phyloP scores from a whole-genome alignment of 1,140 invertebrate species.

The Listronotus bonariensis region DNA sequence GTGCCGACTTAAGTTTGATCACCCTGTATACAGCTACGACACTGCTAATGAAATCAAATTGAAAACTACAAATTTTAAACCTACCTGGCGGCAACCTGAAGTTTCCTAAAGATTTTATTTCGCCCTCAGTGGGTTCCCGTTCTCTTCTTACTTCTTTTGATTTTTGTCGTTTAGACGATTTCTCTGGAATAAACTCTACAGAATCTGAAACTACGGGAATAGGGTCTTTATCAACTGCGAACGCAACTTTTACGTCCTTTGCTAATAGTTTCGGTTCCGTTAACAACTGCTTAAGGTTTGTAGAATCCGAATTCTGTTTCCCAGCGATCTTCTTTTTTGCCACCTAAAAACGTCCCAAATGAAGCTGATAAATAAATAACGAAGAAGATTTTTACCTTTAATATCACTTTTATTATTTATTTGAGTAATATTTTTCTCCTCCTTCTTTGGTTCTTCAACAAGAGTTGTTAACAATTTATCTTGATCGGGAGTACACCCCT shows the following conservation, averaged over 20 bases:
- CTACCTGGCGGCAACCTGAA: slow-evolving; percentile 71
- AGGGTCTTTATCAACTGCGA: slow-evolving; percentile 37
- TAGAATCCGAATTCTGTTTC: slow-evolving; percentile 14
- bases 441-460: slow-evolving; percentile 66
- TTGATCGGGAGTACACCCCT: slow-evolving; percentile 73
- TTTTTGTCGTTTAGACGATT: slow-evolving; percentile 36
- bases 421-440: background rate
- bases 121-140: slow-evolving; percentile 30
- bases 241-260: slow-evolving; percentile 42
- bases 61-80: no score
- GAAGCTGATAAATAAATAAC: background rate
- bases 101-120: slow-evolving; percentile 26
- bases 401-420: background rate
- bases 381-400: background rate
- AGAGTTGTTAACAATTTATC: slow-evolving; percentile 75
- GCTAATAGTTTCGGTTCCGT: slow-evolving; percentile 40
- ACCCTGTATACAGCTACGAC: no score
- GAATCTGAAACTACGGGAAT: slow-evolving; percentile 2
- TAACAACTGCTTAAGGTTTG: slow-evolving; percentile 41
- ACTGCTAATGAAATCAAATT: no score
- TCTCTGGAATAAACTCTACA: slow-evolving; percentile 47
- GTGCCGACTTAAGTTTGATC: no score
- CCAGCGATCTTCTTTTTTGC: slow-evolving; percentile 13
- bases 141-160: slow-evolving; percentile 28
- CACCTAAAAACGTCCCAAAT: slow-evolving; percentile 1